Evolutionary conservation across 2,113 vertebrate species (phyloP).

Genomic region (Megaptera novaeangliae): DNA sequence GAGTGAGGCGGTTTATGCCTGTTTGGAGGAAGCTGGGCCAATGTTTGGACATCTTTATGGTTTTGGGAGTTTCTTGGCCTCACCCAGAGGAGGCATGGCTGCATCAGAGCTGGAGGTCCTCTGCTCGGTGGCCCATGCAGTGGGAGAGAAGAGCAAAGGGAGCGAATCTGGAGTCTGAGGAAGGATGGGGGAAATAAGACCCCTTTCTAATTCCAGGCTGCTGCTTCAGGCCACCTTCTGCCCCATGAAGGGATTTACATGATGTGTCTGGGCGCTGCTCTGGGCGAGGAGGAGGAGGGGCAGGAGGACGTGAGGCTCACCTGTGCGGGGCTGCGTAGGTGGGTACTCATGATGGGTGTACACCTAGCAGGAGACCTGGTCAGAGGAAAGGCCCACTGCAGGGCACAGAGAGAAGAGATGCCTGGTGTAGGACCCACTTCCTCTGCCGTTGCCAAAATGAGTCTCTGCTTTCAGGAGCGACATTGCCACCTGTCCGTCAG

Average conservation of each 20-base stretch:
- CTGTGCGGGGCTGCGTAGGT: not conserved
- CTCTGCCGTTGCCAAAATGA: accelerated
- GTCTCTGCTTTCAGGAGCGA: not conserved
- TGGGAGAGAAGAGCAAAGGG: not conserved
- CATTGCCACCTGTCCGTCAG: accelerated
- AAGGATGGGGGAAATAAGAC: not conserved
- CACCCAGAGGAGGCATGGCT: slow-evolving; percentile 50
- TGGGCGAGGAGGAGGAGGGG: not conserved
- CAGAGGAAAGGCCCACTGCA: not conserved
- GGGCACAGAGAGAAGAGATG: not conserved
- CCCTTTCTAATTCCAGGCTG: not conserved
- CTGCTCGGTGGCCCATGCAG: slow-evolving; percentile 24
- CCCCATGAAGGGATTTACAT: not conserved
- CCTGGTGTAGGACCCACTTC: not conserved
- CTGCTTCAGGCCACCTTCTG: not conserved
- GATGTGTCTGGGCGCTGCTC: not conserved
- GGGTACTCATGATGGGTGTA: not conserved
- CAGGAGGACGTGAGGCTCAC: not conserved
- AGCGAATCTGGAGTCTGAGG: not conserved
- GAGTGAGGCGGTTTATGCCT: slow-evolving; percentile 31
- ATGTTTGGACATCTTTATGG: slow-evolving; percentile 64
- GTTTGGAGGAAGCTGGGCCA: slow-evolving; percentile 62
- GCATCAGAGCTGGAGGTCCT: slow-evolving; percentile 53
- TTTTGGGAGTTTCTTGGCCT: slow-evolving; percentile 54
- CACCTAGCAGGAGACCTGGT: not conserved